Evolutionary conservation across 2,113 vertebrate species (phyloP), one percentile per base, ranked within the genome.

Genomic region (Paratilapia polleni): DNA sequence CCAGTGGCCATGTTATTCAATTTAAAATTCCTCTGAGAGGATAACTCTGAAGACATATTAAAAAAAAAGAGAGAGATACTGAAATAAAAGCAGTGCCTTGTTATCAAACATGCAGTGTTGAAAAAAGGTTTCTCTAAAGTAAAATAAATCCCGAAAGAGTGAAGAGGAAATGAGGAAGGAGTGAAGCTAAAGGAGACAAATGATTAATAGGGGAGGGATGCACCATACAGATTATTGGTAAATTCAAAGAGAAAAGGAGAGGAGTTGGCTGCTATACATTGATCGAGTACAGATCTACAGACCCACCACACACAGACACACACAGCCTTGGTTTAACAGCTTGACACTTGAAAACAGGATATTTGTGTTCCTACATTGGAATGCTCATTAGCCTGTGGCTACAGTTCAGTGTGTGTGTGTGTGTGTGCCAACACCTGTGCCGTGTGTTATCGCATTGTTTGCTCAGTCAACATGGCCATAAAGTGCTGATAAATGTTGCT

Each of bases 351-450:
- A 91, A 89, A 89, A 64, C 82, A 84, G 84, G 85, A 87, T 91
- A 91, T 92, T 91, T 91, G 76, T 61, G 64, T 93, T 93, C 88
- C 83, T 84, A 78, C 22, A 76, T 89, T 26, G 89, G 93, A 85
- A 93, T 87, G 88, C 83, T 87, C 82, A 87, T 94, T 89, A 91
- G 83, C 75, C 89, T 83, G 85, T 86, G 77, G 62, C 80, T 80
- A 74, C 92, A 92, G 90, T 91, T 92, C 82, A 77, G 78, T 82
- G 49, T 80, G 77, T 66, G 68, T 59, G 70, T 74, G 41, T 57
- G n/a, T 2, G 3, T 4, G 54, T 64, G 68, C 54, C 57, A 74
- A 43, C 85, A 82, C 90, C 89, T 74, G 63, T 19, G 38, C 61
- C 60, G 74, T 43, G 68, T 76, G 77, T 77, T 89, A 93, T 90